Evolutionary conservation across 2,888 invertebrate species (phyloP).

Genomic region (Harpagoxenus sublaevis): DNA sequence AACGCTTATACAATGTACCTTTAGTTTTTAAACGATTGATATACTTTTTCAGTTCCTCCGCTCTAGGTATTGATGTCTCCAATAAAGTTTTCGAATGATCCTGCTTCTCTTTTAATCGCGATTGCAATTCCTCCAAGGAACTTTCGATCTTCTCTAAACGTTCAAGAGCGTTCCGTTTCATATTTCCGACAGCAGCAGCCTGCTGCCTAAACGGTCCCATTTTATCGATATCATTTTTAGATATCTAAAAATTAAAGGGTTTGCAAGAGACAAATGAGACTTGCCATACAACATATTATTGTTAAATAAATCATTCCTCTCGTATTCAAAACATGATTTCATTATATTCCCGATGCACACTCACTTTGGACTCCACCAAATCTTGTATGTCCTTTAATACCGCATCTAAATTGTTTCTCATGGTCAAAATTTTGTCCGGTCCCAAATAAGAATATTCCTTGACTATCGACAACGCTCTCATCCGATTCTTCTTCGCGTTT

Average conservation of each 20-base stretch:
- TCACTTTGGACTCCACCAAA: constrained; percentile 90
- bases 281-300: neutral
- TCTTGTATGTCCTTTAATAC: constrained; percentile 90
- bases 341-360: neutral
- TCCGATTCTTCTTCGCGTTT: constrained; percentile 88
- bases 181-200: constrained; percentile 92
- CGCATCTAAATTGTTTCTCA: constrained; percentile 85
- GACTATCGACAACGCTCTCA: constrained; percentile 89
- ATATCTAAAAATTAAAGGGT: constrained; percentile 65
- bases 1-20: constrained; percentile 93
- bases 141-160: constrained; percentile 86
- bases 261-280: neutral
- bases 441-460: constrained; percentile 78
- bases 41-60: constrained; percentile 95
- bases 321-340: neutral
- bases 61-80: constrained; percentile 84
- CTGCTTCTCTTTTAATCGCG: constrained; percentile 78
- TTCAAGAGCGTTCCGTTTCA: constrained; percentile 88
- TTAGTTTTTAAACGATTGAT: constrained; percentile 93
- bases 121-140: constrained; percentile 90
- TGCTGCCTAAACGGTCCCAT: constrained; percentile 95
- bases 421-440: constrained; percentile 79
- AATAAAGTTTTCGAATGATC: constrained; percentile 76
- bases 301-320: neutral
- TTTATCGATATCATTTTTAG: constrained; percentile 89